Evolutionary conservation across 2,113 vertebrate genomes (phyloP).

Genomic region (Proteles cristata): DNA sequence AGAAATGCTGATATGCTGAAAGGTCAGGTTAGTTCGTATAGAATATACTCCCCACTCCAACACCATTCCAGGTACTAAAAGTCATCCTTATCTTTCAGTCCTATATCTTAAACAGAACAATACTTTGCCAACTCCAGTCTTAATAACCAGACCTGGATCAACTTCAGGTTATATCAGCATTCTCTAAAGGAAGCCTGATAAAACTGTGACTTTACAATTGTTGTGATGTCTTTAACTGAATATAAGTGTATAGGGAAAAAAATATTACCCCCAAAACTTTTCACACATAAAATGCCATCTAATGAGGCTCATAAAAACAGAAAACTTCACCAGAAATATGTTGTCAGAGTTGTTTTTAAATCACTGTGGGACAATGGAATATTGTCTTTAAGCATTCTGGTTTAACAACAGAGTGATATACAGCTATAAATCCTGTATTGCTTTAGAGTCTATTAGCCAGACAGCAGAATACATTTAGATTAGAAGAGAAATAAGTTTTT

Average conservation of each 20-base stretch:
- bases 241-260: not conserved
- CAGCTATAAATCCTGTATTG: not conserved
- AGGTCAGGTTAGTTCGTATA: not conserved
- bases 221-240: not conserved
- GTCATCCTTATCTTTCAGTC: not conserved
- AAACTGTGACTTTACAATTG: not conserved
- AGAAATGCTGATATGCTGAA: not conserved
- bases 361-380: not conserved
- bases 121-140: not conserved
- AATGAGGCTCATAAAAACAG: not conserved
- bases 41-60: not conserved
- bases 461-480: not conserved
- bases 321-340: not conserved
- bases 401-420: not conserved
- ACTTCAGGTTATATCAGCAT: not conserved
- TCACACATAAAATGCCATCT: not conserved
- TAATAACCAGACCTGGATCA: not conserved
- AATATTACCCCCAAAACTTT: not conserved
- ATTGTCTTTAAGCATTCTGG: not conserved
- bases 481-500: not conserved
- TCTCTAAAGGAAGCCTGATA: not conserved
- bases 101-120: not conserved
- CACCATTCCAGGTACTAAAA: not conserved
- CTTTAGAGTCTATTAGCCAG: not conserved
- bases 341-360: not conserved